These are phyloP conservation scores for Agrochola macilenta DNA, from an alignment of 2,888 invertebrate genomes.

Conservation along the genomic window DNA sequence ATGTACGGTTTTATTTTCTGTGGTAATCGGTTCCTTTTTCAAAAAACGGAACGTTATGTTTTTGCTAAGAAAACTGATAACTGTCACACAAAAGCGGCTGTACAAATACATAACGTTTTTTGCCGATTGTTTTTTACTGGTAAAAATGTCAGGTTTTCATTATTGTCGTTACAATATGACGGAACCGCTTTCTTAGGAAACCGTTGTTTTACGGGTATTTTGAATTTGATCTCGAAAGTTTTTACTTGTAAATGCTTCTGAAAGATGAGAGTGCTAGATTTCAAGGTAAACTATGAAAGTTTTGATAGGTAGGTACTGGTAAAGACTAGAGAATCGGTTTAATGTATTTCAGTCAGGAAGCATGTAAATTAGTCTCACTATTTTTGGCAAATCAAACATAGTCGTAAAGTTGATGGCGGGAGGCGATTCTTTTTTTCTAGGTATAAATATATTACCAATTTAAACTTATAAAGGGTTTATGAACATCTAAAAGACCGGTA, in stretches of 20 bases:
- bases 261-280: neutral
- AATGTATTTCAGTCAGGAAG: neutral
- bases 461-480: neutral
- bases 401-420: neutral
- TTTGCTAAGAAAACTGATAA: neutral
- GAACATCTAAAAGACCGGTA: neutral
- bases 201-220: neutral
- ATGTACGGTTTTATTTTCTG: slow-evolving; percentile 10
- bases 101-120: neutral
- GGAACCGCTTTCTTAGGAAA: neutral
- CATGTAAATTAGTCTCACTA: neutral
- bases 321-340: neutral
- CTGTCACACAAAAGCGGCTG: neutral
- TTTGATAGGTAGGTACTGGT: neutral
- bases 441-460: neutral
- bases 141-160: neutral
- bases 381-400: neutral
- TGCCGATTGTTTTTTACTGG: too few relatives aligned
- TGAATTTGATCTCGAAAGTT: neutral
- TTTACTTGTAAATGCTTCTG: neutral
- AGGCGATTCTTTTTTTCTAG: neutral
- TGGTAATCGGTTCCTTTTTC: slow-evolving; percentile 10
- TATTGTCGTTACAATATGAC: neutral
- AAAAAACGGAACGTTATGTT: neutral
- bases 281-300: neutral